Evolutionary conservation across 1,140 invertebrate species (phyloP), one percentile per base, ranked within the genome.

Genomic region (Caenorhabditis brenneri): DNA sequence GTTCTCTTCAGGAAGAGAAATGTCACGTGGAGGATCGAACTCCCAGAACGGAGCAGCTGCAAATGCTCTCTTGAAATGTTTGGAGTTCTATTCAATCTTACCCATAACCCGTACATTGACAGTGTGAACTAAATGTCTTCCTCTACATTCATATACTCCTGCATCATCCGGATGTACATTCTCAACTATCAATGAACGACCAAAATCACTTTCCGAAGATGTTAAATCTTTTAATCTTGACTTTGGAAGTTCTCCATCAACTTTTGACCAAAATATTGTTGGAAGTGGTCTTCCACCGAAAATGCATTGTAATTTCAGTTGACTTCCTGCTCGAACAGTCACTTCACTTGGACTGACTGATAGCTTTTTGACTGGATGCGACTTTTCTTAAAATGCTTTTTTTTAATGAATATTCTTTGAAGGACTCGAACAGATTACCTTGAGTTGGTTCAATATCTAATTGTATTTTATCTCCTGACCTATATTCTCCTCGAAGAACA

Each of bases 1-100:
- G 91, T 97, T 96, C 69, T 95, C 96, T 92, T 98, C 96, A 19
- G 96, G 95, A 5, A 94, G 94, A 88, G 95, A 95, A 60, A 95
- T 93, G 86, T 96, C 94, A 90, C 96, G 94, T 1, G 96, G 97
- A 90, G 97, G 95, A n/a, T 94, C 93, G 9, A 94, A 53, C 69
- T 88, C 95, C 93, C 98, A 99, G 91, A 95, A 97, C 0, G 96
- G 97, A 39, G 94, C 93, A 39, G 96, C 95, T 94, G 46, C 69
- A 86, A 83, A 22, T 16, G 7, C 1, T n/a, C n/a, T n/a, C 16
- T 53, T 31, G 10, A 27, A 55, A 19, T 24, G 12, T 27, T 27
- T 12, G 15, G 19, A 31, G 22, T 27, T 22, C 82, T 33, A 46
- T 53, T 42, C 15, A 36, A 48, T 29, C 65, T 36, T 2, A 84